Conservation (phyloP, 2,888 invertebrate genomes). For the Cantharis nigra region DNA sequence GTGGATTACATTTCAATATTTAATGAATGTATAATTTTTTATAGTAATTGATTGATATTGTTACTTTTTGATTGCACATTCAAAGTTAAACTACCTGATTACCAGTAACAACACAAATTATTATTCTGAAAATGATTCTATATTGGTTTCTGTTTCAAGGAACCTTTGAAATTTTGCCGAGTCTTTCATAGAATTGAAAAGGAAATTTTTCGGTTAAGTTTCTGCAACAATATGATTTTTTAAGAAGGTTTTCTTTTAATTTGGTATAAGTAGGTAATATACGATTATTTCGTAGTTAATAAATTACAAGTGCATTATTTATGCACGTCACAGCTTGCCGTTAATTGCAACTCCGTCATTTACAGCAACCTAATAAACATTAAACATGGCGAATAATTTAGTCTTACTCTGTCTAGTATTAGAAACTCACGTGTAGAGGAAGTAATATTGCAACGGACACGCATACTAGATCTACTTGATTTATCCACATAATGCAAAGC, state of each 20-base stretch:
- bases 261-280: neutral
- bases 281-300: slow-evolving; percentile 38
- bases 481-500: slow-evolving; percentile 12
- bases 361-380: slow-evolving; percentile 56
- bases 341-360: slow-evolving; percentile 55
- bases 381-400: slow-evolving; percentile 55
- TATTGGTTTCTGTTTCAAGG: neutral
- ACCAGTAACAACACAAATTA: too few relatives aligned
- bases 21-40: too few relatives aligned
- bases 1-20: too few relatives aligned
- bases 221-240: neutral
- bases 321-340: slow-evolving; percentile 53
- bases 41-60: too few relatives aligned
- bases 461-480: slow-evolving; percentile 31
- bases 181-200: neutral
- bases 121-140: too few relatives aligned
- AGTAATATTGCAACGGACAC: slow-evolving; percentile 37
- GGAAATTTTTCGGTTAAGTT: neutral
- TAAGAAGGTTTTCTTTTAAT: neutral
- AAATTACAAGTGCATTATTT: slow-evolving; percentile 52
- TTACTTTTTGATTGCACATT: too few relatives aligned
- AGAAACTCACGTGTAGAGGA: slow-evolving; percentile 32
- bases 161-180: neutral
- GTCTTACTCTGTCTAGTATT: slow-evolving; percentile 51
- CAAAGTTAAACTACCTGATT: neutral